Conservation (phyloP, 1,140 invertebrate genomes). For the Tetramorium simillimum region DNA sequence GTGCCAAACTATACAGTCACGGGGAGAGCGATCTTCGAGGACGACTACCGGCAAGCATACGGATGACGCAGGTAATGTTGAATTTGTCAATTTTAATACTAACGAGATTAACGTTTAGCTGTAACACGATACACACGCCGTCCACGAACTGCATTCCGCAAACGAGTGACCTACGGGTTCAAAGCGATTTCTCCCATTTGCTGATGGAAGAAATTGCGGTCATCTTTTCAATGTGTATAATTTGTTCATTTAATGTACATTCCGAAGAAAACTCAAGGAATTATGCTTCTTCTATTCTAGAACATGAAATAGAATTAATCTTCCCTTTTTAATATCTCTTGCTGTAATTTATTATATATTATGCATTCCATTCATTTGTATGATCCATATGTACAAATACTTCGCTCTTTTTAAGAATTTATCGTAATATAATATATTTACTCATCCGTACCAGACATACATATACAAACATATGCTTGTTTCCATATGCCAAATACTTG, state of each 20-base stretch:
- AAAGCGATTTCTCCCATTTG: neutral
- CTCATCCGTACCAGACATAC: neutral
- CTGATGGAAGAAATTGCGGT: neutral
- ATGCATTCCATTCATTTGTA: neutral
- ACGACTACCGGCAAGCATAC: neutral
- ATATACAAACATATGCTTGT: neutral
- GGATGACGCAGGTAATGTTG: slow-evolving; percentile 65
- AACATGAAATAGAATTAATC: neutral
- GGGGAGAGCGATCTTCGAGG: neutral
- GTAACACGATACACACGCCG: slow-evolving; percentile 21
- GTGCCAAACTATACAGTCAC: slow-evolving; percentile 72
- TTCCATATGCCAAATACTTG: neutral
- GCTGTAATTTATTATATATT: neutral
- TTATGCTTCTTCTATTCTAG: neutral
- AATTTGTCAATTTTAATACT: slow-evolving; percentile 62
- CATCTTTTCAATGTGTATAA: neutral
- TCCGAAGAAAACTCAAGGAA: neutral
- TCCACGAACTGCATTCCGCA: slow-evolving; percentile 19
- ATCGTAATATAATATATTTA: slow-evolving; percentile 4
- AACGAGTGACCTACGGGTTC: neutral
- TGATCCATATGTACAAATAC: neutral
- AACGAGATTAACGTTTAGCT: slow-evolving; percentile 29
- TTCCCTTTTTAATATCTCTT: neutral
- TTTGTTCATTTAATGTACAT: neutral
- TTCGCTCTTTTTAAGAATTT: neutral